phyloP scores from a whole-genome alignment of 2,888 invertebrate species.

The Myathropa florea region DNA sequence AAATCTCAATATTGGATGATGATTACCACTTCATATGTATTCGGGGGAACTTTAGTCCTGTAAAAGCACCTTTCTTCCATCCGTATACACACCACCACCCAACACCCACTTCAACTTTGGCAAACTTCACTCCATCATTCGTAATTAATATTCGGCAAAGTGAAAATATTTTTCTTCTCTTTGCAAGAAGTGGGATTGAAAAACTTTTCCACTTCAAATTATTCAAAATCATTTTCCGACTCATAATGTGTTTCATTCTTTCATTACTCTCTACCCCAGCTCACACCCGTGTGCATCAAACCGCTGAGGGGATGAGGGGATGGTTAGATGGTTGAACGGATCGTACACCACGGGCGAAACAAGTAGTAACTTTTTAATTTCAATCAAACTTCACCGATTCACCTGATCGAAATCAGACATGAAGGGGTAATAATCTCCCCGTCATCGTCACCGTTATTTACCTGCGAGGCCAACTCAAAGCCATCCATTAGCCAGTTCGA shows the following conservation, averaged over 20 bases:
- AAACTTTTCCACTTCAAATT: slow-evolving; percentile 67
- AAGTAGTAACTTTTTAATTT: slow-evolving; percentile 64
- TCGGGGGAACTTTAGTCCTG: neutral
- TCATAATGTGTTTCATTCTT: slow-evolving; percentile 61
- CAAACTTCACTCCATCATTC: slow-evolving; percentile 26
- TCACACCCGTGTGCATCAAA: neutral
- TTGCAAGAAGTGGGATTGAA: slow-evolving; percentile 56
- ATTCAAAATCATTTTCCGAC: slow-evolving; percentile 54
- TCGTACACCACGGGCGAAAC: neutral
- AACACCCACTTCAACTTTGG: slow-evolving; percentile 11
- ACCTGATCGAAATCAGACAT: slow-evolving; percentile 55
- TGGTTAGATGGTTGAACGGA: neutral
- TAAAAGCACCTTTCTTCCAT: neutral
- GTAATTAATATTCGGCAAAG: slow-evolving; percentile 64
- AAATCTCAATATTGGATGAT: slow-evolving; percentile 5
- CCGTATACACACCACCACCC: neutral
- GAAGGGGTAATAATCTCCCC: slow-evolving; percentile 22
- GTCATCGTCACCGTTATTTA: slow-evolving; percentile 2
- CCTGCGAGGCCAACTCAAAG: slow-evolving; percentile 17
- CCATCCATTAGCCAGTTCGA: slow-evolving; percentile 45
- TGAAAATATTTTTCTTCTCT: slow-evolving; percentile 39
- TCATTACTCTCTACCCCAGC: slow-evolving; percentile 35
- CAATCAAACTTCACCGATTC: slow-evolving; percentile 66
- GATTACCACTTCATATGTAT: slow-evolving; percentile 2
- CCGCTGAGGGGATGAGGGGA: neutral